Conservation (phyloP, 2,888 invertebrate genomes). For the Andricus quercusramuli region DNA sequence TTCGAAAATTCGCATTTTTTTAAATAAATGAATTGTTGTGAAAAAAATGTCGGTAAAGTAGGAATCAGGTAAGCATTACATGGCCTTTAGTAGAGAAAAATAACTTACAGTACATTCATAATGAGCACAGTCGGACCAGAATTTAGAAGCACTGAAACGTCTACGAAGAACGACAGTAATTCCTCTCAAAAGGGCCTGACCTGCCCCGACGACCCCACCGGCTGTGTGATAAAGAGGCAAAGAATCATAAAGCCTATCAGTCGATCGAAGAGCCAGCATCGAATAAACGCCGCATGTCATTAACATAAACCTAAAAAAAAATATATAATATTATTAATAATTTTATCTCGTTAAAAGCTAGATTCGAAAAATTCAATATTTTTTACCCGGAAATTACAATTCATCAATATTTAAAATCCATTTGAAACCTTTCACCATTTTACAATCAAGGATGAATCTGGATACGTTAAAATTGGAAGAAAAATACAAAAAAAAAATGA, state of each 20-base stretch:
- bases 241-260: conserved; percentile 77
- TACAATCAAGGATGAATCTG: too few relatives aligned
- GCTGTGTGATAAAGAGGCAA: conserved; percentile 79
- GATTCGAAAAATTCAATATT: background rate
- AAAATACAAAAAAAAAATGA: background rate
- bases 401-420: too few relatives aligned
- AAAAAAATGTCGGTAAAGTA: too few relatives aligned
- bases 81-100: conserved; percentile 2
- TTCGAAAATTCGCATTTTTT: too few relatives aligned
- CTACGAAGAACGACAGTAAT: conserved; percentile 76
- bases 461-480: background rate
- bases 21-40: too few relatives aligned
- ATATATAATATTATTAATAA: background rate
- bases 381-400: too few relatives aligned
- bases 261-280: conserved; percentile 72
- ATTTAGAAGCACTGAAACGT: conserved; percentile 79
- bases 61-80: too few relatives aligned
- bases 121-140: conserved; percentile 78
- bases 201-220: conserved; percentile 79
- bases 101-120: conserved; percentile 79
- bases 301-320: conserved; percentile 74
- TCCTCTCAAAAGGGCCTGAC: conserved; percentile 76
- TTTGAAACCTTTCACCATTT: too few relatives aligned
- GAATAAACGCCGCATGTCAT: conserved; percentile 73
- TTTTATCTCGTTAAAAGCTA: background rate